These are phyloP conservation scores for Nomia melanderi DNA, from an alignment of 1,140 invertebrate species.

Conservation along the genomic window DNA sequence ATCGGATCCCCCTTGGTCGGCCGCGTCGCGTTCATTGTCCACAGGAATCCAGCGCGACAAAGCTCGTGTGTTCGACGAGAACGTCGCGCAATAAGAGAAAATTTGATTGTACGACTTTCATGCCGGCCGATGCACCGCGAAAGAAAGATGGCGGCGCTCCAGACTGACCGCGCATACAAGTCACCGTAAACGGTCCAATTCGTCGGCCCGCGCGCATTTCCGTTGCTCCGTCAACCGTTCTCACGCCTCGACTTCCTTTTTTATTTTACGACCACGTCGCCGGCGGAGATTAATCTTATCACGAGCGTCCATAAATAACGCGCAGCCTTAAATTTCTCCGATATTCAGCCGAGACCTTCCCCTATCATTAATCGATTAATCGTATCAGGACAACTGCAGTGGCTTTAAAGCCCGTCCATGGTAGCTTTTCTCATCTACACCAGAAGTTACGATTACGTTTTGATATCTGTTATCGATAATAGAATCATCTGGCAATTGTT, in stretches of 20 bases:
- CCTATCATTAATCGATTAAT: constrained; percentile 5
- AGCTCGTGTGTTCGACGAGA: neutral
- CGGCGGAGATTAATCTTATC: neutral
- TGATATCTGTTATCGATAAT: no score
- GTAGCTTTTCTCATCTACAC: no score
- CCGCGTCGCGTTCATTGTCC: no score
- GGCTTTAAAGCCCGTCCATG: no score
- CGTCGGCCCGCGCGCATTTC: neutral
- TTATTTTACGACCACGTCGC: neutral
- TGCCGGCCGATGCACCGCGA: neutral
- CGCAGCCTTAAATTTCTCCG: neutral
- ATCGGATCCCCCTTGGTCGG: no score
- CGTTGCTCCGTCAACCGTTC: neutral
- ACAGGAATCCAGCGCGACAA: neutral
- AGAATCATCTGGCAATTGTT: no score
- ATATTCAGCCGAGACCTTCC: neutral
- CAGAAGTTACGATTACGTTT: no score
- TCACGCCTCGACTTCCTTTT: neutral
- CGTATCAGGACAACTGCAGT: neutral
- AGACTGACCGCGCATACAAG: neutral
- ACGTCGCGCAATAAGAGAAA: constrained; percentile 6
- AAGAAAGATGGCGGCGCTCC: constrained; percentile 22
- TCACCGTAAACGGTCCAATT: neutral
- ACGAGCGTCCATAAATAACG: neutral
- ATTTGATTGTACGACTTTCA: constrained; percentile 24